Base-by-base conservation (phyloP, 2,888 invertebrate genomes). In the Troides oblongomaculatus region DNA sequence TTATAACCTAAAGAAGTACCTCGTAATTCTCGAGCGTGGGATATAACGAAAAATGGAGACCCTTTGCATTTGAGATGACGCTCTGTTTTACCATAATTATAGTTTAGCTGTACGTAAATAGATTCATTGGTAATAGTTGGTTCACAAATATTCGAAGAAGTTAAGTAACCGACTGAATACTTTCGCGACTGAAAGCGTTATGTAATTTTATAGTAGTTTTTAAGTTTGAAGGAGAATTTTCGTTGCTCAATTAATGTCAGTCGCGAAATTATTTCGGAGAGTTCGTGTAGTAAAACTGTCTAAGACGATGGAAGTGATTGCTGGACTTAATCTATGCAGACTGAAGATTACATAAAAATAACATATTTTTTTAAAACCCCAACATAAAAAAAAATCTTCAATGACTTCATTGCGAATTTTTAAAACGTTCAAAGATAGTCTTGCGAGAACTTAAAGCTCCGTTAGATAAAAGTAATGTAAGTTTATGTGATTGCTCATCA, bases 11-110 rank as follows among this genome's bases (percentile, higher is more conserved):
- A 69, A 58, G 30, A 59, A 30, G 30, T 60, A 50, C 70, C 64
- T 70, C 56, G 60, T 70, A 70, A 60, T 70, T 64, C 63, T 67
- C n/a, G 64, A 70, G 53, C 64, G 66, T 70, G 70, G 64, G 39
- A 25, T 18, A 23, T 68, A 68, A 66, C 25, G 53, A 69, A 39
- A 56, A 25, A 17, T 58, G 43, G 30, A 68, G 58, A 18, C 30
- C 50, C 50, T 17, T 50, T 63, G 59, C 63, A 63, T 68, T 63
- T 68, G 30, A 59, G 58, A 50, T 59, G 59, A n/a, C 43, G 17
- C 58, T 59, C 2, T 63, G n/a, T 68, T 68, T 46, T 10, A 39
- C 25, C 21, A 21, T 50, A 39, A 25, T 60, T 23, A 56, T 36
- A 58, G 2, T 50, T 5, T 50, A 14, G 50, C 30, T 64, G 8